phyloP scores from a whole-genome alignment of 2,113 vertebrate genomes.

The Acinonyx jubatus region DNA sequence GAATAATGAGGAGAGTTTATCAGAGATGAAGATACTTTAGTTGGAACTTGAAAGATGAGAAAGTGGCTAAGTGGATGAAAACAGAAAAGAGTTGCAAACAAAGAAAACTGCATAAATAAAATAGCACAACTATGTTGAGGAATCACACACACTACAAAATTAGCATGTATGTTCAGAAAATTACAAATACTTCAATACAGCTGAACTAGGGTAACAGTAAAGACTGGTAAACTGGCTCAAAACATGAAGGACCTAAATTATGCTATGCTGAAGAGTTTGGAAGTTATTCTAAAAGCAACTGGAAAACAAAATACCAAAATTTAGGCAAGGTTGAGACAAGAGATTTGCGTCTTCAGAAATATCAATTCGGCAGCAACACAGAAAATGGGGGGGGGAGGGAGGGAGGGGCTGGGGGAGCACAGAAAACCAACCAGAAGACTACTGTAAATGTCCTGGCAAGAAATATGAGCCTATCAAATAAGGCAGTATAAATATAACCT shows the following conservation, averaged over 20 bases:
- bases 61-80: not conserved
- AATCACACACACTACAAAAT: constrained; percentile 32
- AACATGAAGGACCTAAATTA: not conserved
- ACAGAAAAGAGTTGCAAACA: not conserved
- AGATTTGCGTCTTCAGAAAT: not conserved
- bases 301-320: not conserved
- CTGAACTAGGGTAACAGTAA: not conserved
- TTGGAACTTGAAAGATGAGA: not conserved
- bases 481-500: not conserved
- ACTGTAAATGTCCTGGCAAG: not conserved
- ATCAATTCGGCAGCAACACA: not conserved
- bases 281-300: constrained; percentile 1
- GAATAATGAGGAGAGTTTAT: not conserved
- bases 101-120: constrained; percentile 18
- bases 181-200: constrained; percentile 8
- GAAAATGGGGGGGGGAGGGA: not conserved
- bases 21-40: constrained; percentile 1
- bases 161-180: constrained; percentile 3
- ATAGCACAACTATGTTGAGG: not conserved
- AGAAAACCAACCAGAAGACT: constrained; percentile 6
- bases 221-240: not conserved
- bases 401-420: not conserved
- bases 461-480: not conserved
- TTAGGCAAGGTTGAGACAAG: not conserved
- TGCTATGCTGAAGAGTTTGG: not conserved